A percentile compares a stretch with the other conserved stretches of the same genome.
Evolutionary conservation across 1,140 invertebrate genomes (phyloP).

Genomic region (Hylaeus volcanicus): DNA sequence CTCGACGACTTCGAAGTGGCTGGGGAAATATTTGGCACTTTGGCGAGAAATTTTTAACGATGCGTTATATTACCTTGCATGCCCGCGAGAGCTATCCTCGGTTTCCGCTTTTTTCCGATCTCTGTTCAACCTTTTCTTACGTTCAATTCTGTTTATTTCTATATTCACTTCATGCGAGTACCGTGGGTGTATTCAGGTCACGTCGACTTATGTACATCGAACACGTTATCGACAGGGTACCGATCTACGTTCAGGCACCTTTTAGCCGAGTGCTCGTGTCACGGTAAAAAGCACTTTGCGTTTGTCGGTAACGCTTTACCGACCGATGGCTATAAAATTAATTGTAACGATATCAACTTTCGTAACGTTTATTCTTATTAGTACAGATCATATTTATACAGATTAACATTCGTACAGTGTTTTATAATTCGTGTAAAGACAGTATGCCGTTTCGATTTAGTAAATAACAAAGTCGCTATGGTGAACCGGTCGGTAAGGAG

Average conservation of each 20-base stretch:
- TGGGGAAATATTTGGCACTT: too few relatives aligned
- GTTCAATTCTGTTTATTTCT: neutral
- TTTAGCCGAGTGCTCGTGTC: constrained; percentile 3
- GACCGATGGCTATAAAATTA: too few relatives aligned
- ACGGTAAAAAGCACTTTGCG: too few relatives aligned
- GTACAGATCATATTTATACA: too few relatives aligned
- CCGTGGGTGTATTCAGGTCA: neutral
- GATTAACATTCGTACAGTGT: too few relatives aligned
- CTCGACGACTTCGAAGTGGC: neutral
- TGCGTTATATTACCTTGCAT: constrained; percentile 9
- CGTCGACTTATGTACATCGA: neutral
- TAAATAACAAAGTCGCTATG: too few relatives aligned
- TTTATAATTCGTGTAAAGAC: too few relatives aligned
- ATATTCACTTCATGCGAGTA: neutral
- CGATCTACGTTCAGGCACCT: constrained; percentile 14
- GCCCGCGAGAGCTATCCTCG: constrained; percentile 37
- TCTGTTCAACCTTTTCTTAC: constrained; percentile 8
- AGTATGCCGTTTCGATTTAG: too few relatives aligned
- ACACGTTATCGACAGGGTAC: neutral
- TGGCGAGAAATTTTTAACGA: neutral
- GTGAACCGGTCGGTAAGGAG: too few relatives aligned
- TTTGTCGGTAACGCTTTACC: too few relatives aligned
- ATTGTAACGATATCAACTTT: too few relatives aligned
- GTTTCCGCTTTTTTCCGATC: constrained; percentile 24
- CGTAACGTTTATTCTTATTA: too few relatives aligned